Conservation (phyloP, 1,140 invertebrate species). For the Diuraphis noxia region DNA sequence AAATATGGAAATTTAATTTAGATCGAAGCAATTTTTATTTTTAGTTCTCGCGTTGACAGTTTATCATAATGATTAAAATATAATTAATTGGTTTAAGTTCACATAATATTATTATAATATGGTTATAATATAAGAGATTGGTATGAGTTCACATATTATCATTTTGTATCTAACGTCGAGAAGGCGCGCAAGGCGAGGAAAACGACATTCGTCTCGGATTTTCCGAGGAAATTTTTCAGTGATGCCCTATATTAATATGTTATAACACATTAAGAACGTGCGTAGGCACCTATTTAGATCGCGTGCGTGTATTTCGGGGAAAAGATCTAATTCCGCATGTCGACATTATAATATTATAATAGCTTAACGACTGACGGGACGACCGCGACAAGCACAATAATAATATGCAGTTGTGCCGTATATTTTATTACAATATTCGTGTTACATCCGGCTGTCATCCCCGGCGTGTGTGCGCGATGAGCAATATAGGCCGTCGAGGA, state of each 20-base stretch:
- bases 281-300: not conserved
- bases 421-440: not conserved
- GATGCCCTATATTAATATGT: not conserved
- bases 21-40: too few species aligned
- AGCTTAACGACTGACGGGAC: not conserved
- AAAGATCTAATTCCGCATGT: not conserved
- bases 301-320: not conserved
- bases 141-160: too few species aligned
- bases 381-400: too few species aligned
- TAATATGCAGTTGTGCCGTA: not conserved
- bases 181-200: not conserved
- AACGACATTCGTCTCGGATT: not conserved
- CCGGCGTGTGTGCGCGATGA: not conserved
- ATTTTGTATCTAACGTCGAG: too few species aligned
- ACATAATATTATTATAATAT: too few species aligned
- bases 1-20: too few species aligned
- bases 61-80: too few species aligned
- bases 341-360: not conserved
- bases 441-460: not conserved
- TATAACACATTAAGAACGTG: not conserved
- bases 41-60: too few species aligned
- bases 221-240: not conserved
- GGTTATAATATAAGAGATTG: too few species aligned
- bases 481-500: not conserved
- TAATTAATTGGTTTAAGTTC: too few species aligned